A percentile compares a stretch with the other conserved stretches of the same genome.
These are phyloP conservation scores for Crotalus tigris DNA, from an alignment of 2,113 vertebrate species.

Conservation along the genomic window DNA sequence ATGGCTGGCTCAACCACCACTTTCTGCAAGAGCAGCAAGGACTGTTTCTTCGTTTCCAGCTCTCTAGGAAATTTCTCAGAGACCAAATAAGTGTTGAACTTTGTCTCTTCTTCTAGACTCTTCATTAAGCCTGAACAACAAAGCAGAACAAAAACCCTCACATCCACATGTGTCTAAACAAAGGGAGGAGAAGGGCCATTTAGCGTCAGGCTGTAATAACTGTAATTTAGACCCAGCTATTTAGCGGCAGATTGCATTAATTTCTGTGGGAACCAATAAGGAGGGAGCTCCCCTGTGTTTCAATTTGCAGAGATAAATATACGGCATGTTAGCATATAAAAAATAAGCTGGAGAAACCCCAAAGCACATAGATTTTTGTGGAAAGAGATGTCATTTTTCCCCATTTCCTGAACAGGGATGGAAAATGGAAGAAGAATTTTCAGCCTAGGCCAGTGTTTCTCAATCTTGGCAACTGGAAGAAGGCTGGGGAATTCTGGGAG, in stretches of 20 bases:
- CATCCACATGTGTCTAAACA: constrained; percentile 33
- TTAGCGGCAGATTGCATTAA: constrained; percentile 42
- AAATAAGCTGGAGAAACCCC: neutral
- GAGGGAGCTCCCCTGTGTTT: neutral
- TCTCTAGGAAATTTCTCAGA: constrained; percentile 91
- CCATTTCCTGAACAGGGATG: neutral
- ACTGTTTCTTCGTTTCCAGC: constrained; percentile 81
- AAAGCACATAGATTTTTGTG: neutral
- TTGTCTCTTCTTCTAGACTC: constrained; percentile 92
- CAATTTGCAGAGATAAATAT: neutral
- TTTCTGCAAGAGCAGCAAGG: constrained; percentile 84
- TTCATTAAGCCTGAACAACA: constrained; percentile 85
- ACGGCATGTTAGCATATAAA: neutral
- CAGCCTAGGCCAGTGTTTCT: neutral
- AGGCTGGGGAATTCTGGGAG: neutral
- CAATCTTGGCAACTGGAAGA: neutral
- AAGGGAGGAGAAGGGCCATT: constrained; percentile 37
- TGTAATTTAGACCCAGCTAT: constrained; percentile 34
- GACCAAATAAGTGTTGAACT: constrained; percentile 92
- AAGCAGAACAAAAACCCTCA: constrained; percentile 29
- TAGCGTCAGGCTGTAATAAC: constrained; percentile 26
- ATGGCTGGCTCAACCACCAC: constrained; percentile 88
- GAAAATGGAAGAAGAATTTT: neutral
- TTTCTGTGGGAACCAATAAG: constrained; percentile 1
- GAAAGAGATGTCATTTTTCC: neutral